Evolutionary conservation across 2,113 vertebrate species (phyloP), one percentile per base, ranked within the genome.

Genomic region (Genyomyrus donnyi): DNA sequence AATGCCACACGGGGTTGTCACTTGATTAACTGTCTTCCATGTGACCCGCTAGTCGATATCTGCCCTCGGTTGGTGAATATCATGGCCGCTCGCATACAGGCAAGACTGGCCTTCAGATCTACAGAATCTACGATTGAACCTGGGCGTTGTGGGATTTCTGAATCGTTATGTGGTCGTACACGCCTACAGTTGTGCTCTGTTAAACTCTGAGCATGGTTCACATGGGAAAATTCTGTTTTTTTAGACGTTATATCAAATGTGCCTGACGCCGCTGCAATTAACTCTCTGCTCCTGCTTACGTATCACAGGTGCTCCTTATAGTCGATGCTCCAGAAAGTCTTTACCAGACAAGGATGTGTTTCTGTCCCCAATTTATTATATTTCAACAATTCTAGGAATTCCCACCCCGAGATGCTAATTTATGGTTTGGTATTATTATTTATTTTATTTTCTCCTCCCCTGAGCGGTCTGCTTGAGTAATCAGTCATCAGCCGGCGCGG

Each of bases 391-490:
- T 92, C 90, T 89, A 39, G 89, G 91, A 93, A 92, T 90, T 46
- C 87, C 87, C 53, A 66, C 87, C 87, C 74, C 45, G 66, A 88
- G 56, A 91, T 86, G 87, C 66, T 58, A 91, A 91, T 91, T 91
- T 90, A 90, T 91, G 90, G 58, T 90, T 50, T 90, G 85, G 84
- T 91, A 88, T 90, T 62, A 46, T 84, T 84, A 85, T 85, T 80
- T 80, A 80, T 80, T 80, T 80, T 39, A 48, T 84, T 87, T 70
- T 90, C 90, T 80, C 62, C 62, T 89, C 86, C 85, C 88, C 66
- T 31, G 89, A 90, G 84, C 19, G 62, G 90, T 93, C 91, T 92
- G 92, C 91, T 92, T 90, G 89, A 91, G 91, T 88, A 91, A 91
- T 93, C 93, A 90, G 91, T 92, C 89, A 92, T 92, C 91, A 90